Conservation (phyloP, 2,113 vertebrate species). For the Muntiacus reevesi region DNA sequence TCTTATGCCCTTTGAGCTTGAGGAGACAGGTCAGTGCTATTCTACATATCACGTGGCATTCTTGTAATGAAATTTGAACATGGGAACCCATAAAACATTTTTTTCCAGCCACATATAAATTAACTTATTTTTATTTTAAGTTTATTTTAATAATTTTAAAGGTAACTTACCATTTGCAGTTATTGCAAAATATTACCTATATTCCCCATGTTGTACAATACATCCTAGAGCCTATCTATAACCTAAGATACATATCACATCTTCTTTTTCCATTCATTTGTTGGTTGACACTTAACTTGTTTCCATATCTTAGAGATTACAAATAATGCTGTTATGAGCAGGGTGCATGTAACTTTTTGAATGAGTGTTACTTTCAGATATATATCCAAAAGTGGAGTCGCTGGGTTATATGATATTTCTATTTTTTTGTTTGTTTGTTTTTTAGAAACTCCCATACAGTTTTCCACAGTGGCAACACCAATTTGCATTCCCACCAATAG, state of each 20-base stretch:
- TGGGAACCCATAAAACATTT: neutral
- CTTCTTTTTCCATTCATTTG: neutral
- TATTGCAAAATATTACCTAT: neutral
- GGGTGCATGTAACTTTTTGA: neutral
- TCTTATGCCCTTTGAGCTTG: neutral
- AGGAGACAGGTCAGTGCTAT: neutral
- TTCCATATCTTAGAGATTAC: neutral
- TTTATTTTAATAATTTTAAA: neutral
- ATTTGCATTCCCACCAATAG: neutral
- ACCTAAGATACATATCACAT: accelerated
- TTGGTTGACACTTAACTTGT: neutral
- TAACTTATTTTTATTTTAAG: neutral
- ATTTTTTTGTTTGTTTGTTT: neutral
- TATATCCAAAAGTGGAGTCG: neutral
- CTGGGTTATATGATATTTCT: neutral
- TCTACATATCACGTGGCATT: neutral
- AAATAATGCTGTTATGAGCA: neutral
- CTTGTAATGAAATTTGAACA: neutral
- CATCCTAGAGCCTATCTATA: neutral
- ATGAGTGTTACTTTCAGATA: neutral
- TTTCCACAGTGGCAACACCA: neutral
- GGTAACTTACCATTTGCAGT: neutral
- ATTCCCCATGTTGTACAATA: neutral
- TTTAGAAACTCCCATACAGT: neutral
- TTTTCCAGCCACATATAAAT: neutral